Evolutionary conservation across 2,888 invertebrate species (phyloP), one percentile per base, ranked within the genome.

Genomic region (Julus scandinavius): DNA sequence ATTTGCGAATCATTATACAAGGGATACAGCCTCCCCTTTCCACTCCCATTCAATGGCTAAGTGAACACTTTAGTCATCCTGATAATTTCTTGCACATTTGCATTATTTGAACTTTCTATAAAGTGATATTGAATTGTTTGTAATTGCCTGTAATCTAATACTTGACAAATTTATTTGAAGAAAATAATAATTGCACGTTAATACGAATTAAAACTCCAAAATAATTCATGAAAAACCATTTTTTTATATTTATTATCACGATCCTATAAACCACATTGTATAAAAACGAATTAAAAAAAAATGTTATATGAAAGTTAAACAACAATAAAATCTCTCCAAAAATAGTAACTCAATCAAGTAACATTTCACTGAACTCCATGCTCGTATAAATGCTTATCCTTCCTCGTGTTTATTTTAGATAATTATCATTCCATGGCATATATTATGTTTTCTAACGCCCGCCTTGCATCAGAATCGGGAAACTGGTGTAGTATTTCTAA

Each of bases 41-140:
- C 90, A 97, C 98, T 13, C 98, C 99, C 15, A 92, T 99, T 13
- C 97, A 98, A 91, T 99, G 99, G 99, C 95, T 99, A 93, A 97
- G 98, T 40, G 98, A 99, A 93, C 99, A 99, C 93, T 93, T 99
- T 91, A 98, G 98, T 92, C 98, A 99, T 93, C 98, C 99, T 0
- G 99, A 99, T 92, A 99, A 99, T 93, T 99, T 99, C 93, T 93
- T 99, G 90, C 80, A 87, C n/a, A 87, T 84, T 40, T 87, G 87
- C 38, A 58, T 87, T 29, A 87, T 87, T 58, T 87, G 29, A 50
- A 87, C 50, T 50, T 50, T 50, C 1, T 13, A 50, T 9, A 50
- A 9, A 50, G 50, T 50, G 50, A 50, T 29, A 29, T 29, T 29
- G 29, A 29, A 29, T 29, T 29, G 1, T 29, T 29, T 29, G 29